phyloP scores from a whole-genome alignment of 2,113 vertebrate species.

The Pionites leucogaster region DNA sequence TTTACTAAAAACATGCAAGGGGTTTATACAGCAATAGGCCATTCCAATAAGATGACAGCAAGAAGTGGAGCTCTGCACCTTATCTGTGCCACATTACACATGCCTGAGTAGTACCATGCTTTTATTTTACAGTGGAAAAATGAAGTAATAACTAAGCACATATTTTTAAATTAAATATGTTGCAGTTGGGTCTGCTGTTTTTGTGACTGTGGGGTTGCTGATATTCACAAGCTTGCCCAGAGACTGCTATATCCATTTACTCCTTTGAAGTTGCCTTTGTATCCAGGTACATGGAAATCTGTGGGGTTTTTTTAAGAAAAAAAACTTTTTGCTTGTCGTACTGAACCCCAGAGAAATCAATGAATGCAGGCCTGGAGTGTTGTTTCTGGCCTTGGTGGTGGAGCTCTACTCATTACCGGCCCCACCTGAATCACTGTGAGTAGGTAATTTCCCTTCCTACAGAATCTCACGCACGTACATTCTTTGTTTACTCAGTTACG shows the following conservation, averaged over 20 bases:
- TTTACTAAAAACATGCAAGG: background rate
- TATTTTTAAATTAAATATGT: background rate
- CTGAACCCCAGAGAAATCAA: background rate
- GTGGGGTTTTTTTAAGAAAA: background rate
- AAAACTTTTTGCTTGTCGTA: background rate
- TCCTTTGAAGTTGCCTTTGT: background rate
- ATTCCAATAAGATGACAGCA: background rate
- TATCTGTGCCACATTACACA: background rate
- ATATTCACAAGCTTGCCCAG: background rate
- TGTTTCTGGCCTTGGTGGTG: background rate
- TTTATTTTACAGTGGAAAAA: background rate
- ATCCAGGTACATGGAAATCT: background rate
- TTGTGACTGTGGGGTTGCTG: background rate
- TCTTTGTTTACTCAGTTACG: slow-evolving; percentile 37
- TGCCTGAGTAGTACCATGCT: background rate
- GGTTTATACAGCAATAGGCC: background rate
- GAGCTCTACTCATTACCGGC: background rate
- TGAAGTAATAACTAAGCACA: background rate
- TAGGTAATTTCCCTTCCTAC: background rate
- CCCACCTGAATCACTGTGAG: background rate
- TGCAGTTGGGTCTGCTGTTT: background rate
- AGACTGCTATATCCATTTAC: background rate
- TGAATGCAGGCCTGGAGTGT: background rate
- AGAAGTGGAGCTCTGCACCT: background rate
- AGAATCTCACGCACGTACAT: background rate